phyloP scores from a whole-genome alignment of 2,113 vertebrate species.

The Gobiocypris rarus region DNA sequence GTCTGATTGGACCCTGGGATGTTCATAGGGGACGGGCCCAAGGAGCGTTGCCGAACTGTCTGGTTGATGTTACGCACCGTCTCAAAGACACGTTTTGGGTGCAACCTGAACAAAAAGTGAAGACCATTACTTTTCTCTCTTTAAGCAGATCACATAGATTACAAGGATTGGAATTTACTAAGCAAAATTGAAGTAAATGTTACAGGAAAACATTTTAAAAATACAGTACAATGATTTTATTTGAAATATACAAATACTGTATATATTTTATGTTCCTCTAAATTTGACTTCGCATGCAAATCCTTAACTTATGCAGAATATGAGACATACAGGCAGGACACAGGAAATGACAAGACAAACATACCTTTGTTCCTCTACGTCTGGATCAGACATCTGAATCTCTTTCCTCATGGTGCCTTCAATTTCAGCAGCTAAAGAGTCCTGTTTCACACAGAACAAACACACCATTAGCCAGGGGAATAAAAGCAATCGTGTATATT shows the following conservation, averaged over 20 bases:
- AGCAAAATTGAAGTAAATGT: too few relatives aligned
- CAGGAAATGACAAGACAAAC: not conserved
- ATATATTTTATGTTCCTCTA: not conserved
- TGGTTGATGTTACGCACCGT: constrained; percentile 93
- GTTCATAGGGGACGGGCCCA: constrained; percentile 90
- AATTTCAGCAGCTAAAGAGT: constrained; percentile 97
- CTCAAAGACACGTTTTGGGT: constrained; percentile 94
- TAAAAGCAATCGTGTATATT: not conserved
- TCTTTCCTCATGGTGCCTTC: constrained; percentile 99
- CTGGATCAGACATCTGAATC: constrained; percentile 90
- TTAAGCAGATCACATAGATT: too few relatives aligned
- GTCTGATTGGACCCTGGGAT: constrained; percentile 98
- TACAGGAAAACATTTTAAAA: not conserved
- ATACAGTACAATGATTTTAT: not conserved
- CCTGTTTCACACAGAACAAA: constrained; percentile 73
- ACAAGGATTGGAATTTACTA: not conserved
- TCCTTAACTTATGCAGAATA: not conserved
- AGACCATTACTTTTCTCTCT: not conserved
- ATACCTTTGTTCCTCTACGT: constrained; percentile 85
- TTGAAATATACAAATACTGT: too few relatives aligned
- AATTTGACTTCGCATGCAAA: not conserved
- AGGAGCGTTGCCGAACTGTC: constrained; percentile 88
- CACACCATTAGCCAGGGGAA: not conserved
- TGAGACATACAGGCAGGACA: constrained; percentile 1
- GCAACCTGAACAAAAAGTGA: constrained; percentile 76